Evolutionary conservation across 1,140 invertebrate genomes (phyloP), one percentile per base, ranked within the genome.

Genomic region (Gonatopus flavifemur): DNA sequence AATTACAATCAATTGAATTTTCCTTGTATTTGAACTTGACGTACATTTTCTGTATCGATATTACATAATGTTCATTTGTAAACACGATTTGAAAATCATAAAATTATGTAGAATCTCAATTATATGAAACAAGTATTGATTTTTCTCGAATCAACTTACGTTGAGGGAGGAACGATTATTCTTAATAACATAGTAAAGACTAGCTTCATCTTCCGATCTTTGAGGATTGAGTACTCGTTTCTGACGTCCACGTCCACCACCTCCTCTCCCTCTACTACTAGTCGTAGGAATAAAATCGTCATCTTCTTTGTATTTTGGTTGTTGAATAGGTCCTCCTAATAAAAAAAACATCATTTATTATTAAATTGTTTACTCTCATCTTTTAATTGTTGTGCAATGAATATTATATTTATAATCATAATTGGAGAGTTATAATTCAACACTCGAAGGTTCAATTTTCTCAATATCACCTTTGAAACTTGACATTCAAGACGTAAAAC

Each of bases 181-280:
- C 45, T 85, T 82, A 35, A 94, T 86, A 24, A 91, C 86, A 59
- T 84, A 88, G 70, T 93, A 94, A 6, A 94, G 81, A 66, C 87
- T 89, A 64, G 86, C 84, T 64, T 94, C 91, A 76, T 94, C 91
- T 57, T 85, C 85, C 9, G 81, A 65, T 28, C 71, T 72, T 37
- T 83, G 81, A 0, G 81, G 70, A 16, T 77, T 76, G 40, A 79
- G 71, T 0, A 70, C 69, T 3, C 76, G 67, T 37, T 72, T 78
- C 18, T 57, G 76, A 24, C 80, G 79, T 39, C 79, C 80, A 53
- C 78, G 72, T 33, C 72, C 62, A 39, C 62, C 66, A 31, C 69
- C 63, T 2, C 72, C 70, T 53, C 62, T 54, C 9, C 65, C 63
- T 56, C 64, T 55, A 16, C 5, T 62, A 13, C 38, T 43, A 5